Evolutionary conservation across 2,113 vertebrate species (phyloP), one percentile per base, ranked within the genome.

Genomic region (Larimichthys crocea): DNA sequence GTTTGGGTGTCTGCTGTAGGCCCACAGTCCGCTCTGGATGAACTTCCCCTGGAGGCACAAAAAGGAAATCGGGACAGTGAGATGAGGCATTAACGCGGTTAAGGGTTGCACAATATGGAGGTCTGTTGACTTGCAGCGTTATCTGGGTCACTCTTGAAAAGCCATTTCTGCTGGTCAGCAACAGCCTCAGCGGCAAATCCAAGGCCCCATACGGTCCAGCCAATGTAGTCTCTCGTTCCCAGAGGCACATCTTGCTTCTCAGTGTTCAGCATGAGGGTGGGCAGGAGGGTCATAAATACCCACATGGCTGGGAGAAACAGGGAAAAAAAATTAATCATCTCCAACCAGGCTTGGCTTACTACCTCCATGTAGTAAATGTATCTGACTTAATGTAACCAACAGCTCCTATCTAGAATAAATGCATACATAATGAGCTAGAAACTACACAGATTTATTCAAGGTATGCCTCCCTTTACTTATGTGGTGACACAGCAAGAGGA

Each of bases 141-240:
- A 64, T 95, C 88, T 48, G 95, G 92, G 86, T 96, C 82, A 8
- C 72, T 66, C 85, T 92, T 96, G 88, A 96, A 96, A 66, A 91
- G 62, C 95, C 91, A 96, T 79, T 96, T 96, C 91, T 96, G 96
- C 80, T 96, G 95, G 80, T 96, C 96, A 22, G 95, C 95, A 71
- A 95, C 76, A 0, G 94, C 92, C 68, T 96, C 93, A 1, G 86
- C 83, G 6, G 89, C 88, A 8, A 96, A 96, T 66, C 95, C 95
- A 2, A 96, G 63, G 24, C 89, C 88, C 96, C 95, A 96, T 1
- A 95, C 7, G 3, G 87, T 76, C 96, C 96, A 96, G 66, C 96
- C 96, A 0, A 94, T 17, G 22, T 94, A 96, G 91, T 96, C 96
- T 70, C 91, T 93, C 1, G 82, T 4, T 26, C 95, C 94, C 52